phyloP scores from a whole-genome alignment of 2,113 vertebrate genomes.

The Sturnus vulgaris region DNA sequence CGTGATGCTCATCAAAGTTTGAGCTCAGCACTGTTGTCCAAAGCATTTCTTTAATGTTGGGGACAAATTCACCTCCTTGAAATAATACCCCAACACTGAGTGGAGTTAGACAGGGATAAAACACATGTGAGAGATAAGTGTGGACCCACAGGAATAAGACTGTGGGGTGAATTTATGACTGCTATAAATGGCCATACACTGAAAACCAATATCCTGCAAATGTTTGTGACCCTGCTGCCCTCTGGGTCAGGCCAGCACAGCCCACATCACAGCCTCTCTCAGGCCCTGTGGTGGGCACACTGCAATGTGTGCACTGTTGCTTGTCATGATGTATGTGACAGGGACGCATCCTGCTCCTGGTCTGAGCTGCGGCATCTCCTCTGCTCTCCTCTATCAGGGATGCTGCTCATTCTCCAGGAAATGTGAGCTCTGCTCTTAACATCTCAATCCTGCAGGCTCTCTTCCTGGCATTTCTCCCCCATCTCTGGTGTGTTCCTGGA shows the following conservation, averaged over 20 bases:
- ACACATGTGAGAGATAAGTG: not conserved
- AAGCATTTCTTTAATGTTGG: not conserved
- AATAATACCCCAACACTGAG: not conserved
- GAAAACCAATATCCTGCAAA: not conserved
- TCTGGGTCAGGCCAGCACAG: not conserved
- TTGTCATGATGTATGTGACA: not conserved
- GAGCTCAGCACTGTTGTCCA: not conserved
- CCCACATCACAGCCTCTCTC: not conserved
- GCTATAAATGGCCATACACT: not conserved
- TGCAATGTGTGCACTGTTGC: not conserved
- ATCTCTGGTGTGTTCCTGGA: conserved; percentile 17
- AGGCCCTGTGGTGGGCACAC: not conserved
- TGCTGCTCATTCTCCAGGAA: not conserved
- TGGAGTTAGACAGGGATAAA: not conserved
- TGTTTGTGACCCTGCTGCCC: not conserved
- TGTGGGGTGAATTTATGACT: not conserved
- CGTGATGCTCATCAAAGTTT: not conserved
- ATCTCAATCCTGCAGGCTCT: not conserved
- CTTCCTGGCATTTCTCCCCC: not conserved
- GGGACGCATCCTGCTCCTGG: not conserved
- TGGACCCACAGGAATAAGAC: not conserved
- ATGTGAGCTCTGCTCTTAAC: not conserved
- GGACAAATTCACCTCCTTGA: not conserved
- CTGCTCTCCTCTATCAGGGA: not conserved
- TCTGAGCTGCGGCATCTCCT: not conserved